Evolutionary conservation across 2,888 invertebrate species (phyloP), one percentile per base, ranked within the genome.

Genomic region (Conchocele bisecta): DNA sequence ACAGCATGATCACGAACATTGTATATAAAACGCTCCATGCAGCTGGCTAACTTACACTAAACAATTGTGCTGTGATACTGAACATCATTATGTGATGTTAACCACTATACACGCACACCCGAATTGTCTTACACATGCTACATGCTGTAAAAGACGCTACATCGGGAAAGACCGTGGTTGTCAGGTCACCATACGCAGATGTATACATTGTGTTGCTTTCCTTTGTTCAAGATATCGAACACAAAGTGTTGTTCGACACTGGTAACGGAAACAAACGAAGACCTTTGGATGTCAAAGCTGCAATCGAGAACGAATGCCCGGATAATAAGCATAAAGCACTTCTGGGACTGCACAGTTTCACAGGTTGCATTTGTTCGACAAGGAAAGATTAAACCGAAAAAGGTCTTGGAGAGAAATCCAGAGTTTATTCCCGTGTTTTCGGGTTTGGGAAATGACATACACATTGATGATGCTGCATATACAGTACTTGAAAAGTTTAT

Each of bases 101-200:
- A n/a, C n/a, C n/a, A n/a, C n/a, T n/a, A n/a, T n/a, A n/a, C n/a
- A n/a, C n/a, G n/a, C n/a, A 71, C 31, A 71, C 71, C 0, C 17
- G 66, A 39, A 72, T 67, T 3, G 33, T 72, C 2, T 35, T 66
- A 0, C 65, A 71, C 22, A 48, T 44, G 17, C 26, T 39, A 15
- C 37, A 70, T 31, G 20, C 41, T 1, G 13, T 2, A 1, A 6
- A 41, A 6, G 26, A 7, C 1, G 15, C 20, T 13, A 28, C 41
- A 22, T 26, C 33, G 2, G 28, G 22, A 11, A 50, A 15, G 3
- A 44, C 41, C 1, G 59, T 77, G 1, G 35, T 69, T 17, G 75
- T 70, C 1, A 33, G 68, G 39, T 71, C 75, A 2, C 72, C 75
- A 20, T 67, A 75, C 42, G 72, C 70, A 20, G 77, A 54, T 69